Conservation (phyloP, 2,888 invertebrate genomes). For the Drosophila birchii region DNA sequence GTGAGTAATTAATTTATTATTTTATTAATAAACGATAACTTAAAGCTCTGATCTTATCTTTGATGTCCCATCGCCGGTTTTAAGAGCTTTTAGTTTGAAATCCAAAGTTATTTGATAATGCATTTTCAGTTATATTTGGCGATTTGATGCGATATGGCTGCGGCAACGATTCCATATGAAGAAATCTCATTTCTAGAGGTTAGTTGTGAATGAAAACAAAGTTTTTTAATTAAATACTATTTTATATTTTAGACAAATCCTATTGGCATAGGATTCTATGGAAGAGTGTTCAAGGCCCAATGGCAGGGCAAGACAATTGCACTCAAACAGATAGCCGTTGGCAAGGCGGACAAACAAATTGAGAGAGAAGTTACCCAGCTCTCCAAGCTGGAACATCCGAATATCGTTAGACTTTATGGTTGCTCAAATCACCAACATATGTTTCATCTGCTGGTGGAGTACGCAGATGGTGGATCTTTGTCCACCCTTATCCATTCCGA, state of each 20-base stretch:
- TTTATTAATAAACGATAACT: not conserved
- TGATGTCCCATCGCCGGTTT: not conserved
- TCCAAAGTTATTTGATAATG: not conserved
- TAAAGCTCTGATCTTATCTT: not conserved
- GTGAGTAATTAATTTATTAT: too few species aligned
- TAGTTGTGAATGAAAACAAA: not conserved
- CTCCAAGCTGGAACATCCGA: conserved; percentile 40
- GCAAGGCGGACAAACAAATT: conserved; percentile 11
- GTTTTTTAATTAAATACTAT: not conserved
- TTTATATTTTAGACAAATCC: not conserved
- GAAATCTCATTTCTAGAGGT: conserved; percentile 5
- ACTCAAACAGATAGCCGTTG: conserved; percentile 2
- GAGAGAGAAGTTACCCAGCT: conserved; percentile 33
- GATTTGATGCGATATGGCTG: conserved; percentile 1
- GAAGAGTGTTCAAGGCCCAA: not conserved
- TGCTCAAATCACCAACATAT: not conserved
- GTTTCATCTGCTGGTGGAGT: conserved; percentile 50
- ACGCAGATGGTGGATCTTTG: conserved; percentile 54
- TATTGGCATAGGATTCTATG: conserved; percentile 17
- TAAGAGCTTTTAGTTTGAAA: not conserved
- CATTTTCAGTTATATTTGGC: conserved; percentile 2
- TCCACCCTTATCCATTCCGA: conserved; percentile 21
- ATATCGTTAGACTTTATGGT: conserved; percentile 55
- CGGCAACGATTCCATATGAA: conserved; percentile 1
- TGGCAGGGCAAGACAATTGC: conserved; percentile 23